Conservation (phyloP, 1,140 invertebrate genomes). For the Rhagoletis pomonella region DNA sequence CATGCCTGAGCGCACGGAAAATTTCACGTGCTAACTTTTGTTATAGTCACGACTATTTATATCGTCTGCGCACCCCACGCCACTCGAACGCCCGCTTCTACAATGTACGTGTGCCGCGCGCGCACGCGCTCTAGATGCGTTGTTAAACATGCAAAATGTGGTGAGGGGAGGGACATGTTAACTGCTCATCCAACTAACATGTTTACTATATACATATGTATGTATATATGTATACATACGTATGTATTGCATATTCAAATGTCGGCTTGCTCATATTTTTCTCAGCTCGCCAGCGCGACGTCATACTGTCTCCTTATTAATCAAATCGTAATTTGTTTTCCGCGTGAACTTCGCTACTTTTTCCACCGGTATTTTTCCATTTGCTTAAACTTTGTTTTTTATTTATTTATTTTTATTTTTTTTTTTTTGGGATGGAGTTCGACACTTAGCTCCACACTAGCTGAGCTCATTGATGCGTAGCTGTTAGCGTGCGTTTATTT, state of each 20-base stretch:
- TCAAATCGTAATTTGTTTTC: neutral
- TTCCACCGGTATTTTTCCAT: slow-evolving; percentile 23
- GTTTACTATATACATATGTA: neutral
- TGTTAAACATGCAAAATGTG: slow-evolving; percentile 12
- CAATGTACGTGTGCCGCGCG: neutral
- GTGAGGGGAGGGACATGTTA: no score
- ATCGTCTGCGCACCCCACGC: neutral
- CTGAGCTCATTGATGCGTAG: neutral
- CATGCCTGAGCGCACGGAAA: neutral
- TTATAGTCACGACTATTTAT: neutral
- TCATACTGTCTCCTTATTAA: neutral
- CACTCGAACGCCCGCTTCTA: neutral
- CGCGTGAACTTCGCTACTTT: neutral
- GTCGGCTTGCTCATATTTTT: neutral
- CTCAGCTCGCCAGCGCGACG: neutral
- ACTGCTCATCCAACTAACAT: neutral
- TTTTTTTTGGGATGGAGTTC: neutral
- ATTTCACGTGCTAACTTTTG: slow-evolving; percentile 36
- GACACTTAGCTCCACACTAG: neutral
- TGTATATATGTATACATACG: neutral
- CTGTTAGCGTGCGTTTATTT: neutral
- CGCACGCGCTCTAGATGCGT: neutral
- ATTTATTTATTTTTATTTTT: neutral
- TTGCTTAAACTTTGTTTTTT: neutral
- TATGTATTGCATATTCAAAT: neutral